phyloP scores from a whole-genome alignment of 1,140 invertebrate genomes.

The Branchinecta lynchi region DNA sequence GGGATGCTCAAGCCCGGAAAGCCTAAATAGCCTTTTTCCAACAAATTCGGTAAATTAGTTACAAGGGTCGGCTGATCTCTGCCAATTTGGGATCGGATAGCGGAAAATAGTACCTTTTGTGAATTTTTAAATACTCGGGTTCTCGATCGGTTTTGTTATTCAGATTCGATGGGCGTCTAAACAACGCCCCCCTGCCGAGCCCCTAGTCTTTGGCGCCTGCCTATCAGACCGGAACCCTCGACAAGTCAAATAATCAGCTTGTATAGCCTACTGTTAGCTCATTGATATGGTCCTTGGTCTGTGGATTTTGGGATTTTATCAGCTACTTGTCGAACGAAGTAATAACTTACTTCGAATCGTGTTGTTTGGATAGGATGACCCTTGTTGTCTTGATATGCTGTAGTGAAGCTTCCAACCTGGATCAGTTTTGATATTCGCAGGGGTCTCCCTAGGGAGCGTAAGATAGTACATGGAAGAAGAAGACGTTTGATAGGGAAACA shows the following conservation, averaged over 20 bases:
- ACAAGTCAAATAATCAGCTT: conserved; percentile 8
- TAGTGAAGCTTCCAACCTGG: too few species aligned
- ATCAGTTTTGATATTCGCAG: too few species aligned
- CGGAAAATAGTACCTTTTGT: neutral
- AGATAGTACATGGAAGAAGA: too few species aligned
- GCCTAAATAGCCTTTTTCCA: neutral
- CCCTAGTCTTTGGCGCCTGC: conserved; percentile 1
- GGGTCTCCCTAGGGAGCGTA: too few species aligned
- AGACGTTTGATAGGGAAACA: too few species aligned
- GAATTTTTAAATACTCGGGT: neutral
- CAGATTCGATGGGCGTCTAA: neutral
- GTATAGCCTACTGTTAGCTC: neutral
- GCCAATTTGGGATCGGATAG: neutral
- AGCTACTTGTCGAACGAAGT: neutral
- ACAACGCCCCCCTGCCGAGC: conserved; percentile 1
- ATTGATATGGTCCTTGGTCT: neutral
- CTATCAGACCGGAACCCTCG: neutral
- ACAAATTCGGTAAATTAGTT: conserved; percentile 10
- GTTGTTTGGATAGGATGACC: too few species aligned
- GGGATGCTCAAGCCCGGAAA: too few species aligned
- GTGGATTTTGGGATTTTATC: neutral
- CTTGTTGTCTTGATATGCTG: too few species aligned
- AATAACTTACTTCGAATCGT: too few species aligned
- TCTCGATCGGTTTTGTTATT: conserved; percentile 5
- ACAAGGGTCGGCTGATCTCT: neutral